Conservation (phyloP, 2,797 vertebrate species). For the Enteromius mattozi region DNA sequence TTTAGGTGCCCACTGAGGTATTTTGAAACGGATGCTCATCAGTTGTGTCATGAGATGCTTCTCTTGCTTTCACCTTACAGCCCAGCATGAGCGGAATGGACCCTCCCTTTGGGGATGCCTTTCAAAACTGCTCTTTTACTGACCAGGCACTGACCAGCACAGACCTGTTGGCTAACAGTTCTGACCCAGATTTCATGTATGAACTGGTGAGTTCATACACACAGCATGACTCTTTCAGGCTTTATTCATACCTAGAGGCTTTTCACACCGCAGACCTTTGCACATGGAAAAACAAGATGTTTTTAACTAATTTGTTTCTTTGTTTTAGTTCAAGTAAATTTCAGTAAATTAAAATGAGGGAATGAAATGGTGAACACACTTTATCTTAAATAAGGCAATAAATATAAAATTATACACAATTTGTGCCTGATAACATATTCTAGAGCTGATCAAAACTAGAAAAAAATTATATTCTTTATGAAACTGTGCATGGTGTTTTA, state of each 20-base stretch:
- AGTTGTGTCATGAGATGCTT: background rate
- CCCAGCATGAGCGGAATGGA: slow-evolving; percentile 99
- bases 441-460: background rate
- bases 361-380: background rate
- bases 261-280: background rate
- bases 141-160: slow-evolving; percentile 99
- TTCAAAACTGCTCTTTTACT: slow-evolving; percentile 96
- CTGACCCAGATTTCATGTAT: slow-evolving; percentile 99
- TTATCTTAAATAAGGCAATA: background rate
- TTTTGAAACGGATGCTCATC: background rate
- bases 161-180: slow-evolving; percentile 93
- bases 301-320: background rate
- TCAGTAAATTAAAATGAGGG: background rate
- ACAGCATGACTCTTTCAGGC: background rate
- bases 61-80: slow-evolving; percentile 69
- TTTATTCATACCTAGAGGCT: background rate
- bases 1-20: background rate
- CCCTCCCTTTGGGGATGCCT: slow-evolving; percentile 97
- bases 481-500: background rate
- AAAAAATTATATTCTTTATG: background rate
- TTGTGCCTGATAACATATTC: background rate
- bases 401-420: background rate
- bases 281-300: too few relatives aligned
- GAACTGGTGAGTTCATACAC: slow-evolving; percentile 87
- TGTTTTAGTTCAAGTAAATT: background rate